Base-by-base conservation (phyloP, 2,797 vertebrate species). In the Smutsia gigantea region DNA sequence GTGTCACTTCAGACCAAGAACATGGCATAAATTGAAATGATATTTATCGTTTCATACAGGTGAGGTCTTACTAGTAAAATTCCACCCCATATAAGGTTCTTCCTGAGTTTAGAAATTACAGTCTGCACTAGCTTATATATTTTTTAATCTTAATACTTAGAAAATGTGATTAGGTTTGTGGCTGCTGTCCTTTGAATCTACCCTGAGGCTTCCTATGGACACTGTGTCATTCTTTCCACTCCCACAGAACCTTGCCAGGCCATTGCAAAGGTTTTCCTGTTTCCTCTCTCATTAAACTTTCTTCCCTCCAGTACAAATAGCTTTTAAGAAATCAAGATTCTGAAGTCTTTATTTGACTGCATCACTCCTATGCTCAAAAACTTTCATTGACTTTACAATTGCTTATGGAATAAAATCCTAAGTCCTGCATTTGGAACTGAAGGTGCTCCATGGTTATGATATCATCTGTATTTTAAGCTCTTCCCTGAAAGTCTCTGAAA, bases 1-100 rank as follows among this genome's bases (percentile, higher is more conserved):
- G 23, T 57, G 8, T 82, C 29, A 57, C 87, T 90, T 92, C 46
- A 63, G 15, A 51, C 31, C 81, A 92, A 90, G 5, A 55, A 15
- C 31, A 71, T 69, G 42, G 18, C 34, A 86, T 89, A 49, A 77
- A 81, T 42, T 49, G 31, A 81, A 85, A 37, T 96, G 61, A 39
- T 95, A 72, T 59, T 93, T 95, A 83, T 90, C 25, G 64, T 96
- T 31, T 92, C 19, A 71, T 17, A 57, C 25, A 81, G 23, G 10
- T 83, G 59, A 92, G 27, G 1, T 77, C 59, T 77, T 87, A 55
- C 8, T 66, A 68, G 31, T 83, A 88, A 95, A 85, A 86, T 93
- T 89, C 72, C 4, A 66, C 17, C 23, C 59, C 42, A 49, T 29
- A 31, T 27, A 34, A 90, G 29, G 18, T 89, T 89, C 39, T 42